These are phyloP conservation scores for Bactericera cockerelli DNA, from an alignment of 1,140 invertebrate genomes.

Conservation along the genomic window DNA sequence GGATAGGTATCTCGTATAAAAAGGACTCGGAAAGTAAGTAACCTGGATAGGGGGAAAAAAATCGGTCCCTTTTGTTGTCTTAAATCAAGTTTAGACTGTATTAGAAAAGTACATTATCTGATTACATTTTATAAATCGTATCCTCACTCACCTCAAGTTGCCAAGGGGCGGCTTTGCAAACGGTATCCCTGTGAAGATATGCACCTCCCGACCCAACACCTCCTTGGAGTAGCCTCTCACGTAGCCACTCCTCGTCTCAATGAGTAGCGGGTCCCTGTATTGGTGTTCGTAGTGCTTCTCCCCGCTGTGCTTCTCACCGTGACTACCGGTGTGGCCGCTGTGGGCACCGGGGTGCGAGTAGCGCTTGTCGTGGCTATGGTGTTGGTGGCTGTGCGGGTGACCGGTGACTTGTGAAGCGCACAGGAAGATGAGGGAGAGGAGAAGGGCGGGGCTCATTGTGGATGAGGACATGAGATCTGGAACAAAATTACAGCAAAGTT, in stretches of 20 bases:
- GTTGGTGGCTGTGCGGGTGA: background rate
- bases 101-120: too few species aligned
- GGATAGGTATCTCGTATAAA: too few species aligned
- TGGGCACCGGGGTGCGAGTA: too few species aligned
- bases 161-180: constrained; percentile 78
- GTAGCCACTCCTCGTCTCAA: constrained; percentile 60
- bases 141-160: background rate
- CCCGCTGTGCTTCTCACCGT: background rate
- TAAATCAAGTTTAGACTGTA: too few species aligned
- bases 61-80: too few species aligned
- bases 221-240: constrained; percentile 59
- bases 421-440: too few species aligned
- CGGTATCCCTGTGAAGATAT: constrained; percentile 84
- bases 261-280: constrained; percentile 55
- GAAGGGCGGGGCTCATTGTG: too few species aligned
- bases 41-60: too few species aligned
- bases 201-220: constrained; percentile 63
- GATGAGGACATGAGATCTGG: too few species aligned
- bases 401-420: background rate
- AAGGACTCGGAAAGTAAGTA: too few species aligned
- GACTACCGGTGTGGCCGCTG: background rate
- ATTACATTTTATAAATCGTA: too few species aligned
- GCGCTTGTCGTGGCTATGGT: background rate
- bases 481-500: too few species aligned
- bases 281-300: constrained; percentile 20